phyloP scores from a whole-genome alignment of 2,888 invertebrate species.

The Spodoptera exigua region DNA sequence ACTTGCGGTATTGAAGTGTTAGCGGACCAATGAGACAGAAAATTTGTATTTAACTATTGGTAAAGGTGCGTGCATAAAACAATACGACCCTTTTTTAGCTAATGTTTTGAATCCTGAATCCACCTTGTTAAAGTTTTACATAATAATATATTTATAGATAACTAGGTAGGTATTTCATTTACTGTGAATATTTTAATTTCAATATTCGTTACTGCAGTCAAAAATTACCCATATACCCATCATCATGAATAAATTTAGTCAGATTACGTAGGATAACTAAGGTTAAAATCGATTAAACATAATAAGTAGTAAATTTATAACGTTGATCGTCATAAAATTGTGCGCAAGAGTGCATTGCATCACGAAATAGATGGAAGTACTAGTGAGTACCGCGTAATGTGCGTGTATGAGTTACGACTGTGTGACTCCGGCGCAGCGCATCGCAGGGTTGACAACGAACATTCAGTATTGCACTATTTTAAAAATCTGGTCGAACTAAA shows the following conservation, averaged over 20 bases:
- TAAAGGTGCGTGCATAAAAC: background rate
- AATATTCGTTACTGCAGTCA: too few species aligned
- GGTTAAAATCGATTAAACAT: slow-evolving; percentile 51
- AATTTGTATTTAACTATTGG: slow-evolving; percentile 26
- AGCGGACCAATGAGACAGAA: slow-evolving; percentile 40
- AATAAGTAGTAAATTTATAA: slow-evolving; percentile 51
- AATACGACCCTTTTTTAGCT: background rate
- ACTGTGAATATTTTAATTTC: too few species aligned
- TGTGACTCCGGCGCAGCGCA: slow-evolving; percentile 45
- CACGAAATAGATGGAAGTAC: slow-evolving; percentile 54
- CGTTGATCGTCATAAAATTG: slow-evolving; percentile 46
- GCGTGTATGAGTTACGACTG: slow-evolving; percentile 57
- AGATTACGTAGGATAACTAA: slow-evolving; percentile 19
- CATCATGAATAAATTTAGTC: slow-evolving; percentile 8
- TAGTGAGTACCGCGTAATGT: slow-evolving; percentile 35
- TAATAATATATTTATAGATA: too few species aligned
- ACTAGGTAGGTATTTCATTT: too few species aligned
- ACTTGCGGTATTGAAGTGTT: slow-evolving; percentile 36
- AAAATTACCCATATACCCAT: background rate
- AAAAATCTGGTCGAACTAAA: too few species aligned
- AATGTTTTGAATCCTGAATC: background rate
- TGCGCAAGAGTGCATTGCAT: slow-evolving; percentile 60
- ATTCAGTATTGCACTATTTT: background rate
- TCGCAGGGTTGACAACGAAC: slow-evolving; percentile 47
- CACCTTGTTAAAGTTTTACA: too few species aligned